These are phyloP conservation scores for Geotrupes spiniger DNA, from an alignment of 2,888 invertebrate genomes.

Conservation along the genomic window DNA sequence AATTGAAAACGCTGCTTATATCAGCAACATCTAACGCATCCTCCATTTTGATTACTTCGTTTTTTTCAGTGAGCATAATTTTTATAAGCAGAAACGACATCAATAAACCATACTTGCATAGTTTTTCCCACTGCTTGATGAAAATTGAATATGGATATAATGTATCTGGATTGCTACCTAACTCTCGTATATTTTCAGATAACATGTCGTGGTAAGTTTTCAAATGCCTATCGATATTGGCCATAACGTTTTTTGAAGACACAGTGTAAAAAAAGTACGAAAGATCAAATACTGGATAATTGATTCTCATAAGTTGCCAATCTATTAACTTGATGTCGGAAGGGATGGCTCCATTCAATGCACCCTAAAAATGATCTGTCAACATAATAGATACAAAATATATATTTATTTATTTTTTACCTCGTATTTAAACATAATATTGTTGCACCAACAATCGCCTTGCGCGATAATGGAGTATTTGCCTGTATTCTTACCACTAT, in stretches of 20 bases:
- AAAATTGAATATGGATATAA: conserved; percentile 35
- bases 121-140: conserved; percentile 32
- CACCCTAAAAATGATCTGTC: background rate
- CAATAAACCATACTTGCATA: conserved; percentile 31
- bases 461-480: conserved; percentile 14
- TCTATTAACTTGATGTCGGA: conserved; percentile 8
- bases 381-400: conserved; percentile 22
- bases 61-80: background rate
- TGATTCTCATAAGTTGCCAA: conserved; percentile 4
- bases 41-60: conserved; percentile 6
- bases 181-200: conserved; percentile 25
- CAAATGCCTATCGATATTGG: background rate
- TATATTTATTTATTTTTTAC: conserved; percentile 32
- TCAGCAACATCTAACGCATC: no score
- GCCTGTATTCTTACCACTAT: conserved; percentile 1
- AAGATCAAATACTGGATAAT: conserved; percentile 6
- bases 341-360: background rate
- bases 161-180: conserved; percentile 31
- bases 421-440: conserved; percentile 24
- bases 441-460: no score
- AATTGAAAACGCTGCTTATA: background rate
- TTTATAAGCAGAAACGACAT: conserved; percentile 10
- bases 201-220: conserved; percentile 35
- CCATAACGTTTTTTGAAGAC: conserved; percentile 2
- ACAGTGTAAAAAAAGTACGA: conserved; percentile 11